Evolutionary conservation across 1,140 invertebrate genomes (phyloP).

Genomic region (Bombus superbus): DNA sequence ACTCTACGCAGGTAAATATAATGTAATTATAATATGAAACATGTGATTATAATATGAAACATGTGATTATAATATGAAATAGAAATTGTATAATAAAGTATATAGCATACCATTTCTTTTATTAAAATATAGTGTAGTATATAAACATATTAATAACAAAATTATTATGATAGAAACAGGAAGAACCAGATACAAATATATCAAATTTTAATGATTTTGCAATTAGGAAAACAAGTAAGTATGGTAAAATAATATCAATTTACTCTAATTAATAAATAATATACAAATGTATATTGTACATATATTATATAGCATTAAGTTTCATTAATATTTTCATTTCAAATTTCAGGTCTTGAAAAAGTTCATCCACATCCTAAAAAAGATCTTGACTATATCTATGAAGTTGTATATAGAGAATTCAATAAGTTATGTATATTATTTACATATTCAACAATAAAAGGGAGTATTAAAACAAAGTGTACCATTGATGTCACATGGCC

Average conservation of each 20-base stretch:
- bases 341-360: constrained; percentile 67
- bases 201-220: neutral
- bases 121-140: neutral
- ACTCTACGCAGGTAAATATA: neutral
- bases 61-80: no score
- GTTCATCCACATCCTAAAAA: constrained; percentile 51
- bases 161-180: neutral
- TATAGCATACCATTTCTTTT: no score
- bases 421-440: constrained; percentile 35
- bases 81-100: neutral
- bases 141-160: neutral
- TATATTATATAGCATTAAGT: neutral
- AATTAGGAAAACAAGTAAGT: neutral
- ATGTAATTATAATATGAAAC: neutral
- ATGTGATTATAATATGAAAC: neutral
- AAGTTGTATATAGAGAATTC: constrained; percentile 55
- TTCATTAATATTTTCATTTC: neutral
- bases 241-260: neutral
- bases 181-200: accelerated
- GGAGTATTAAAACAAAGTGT: constrained; percentile 13
- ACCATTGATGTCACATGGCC: constrained; percentile 75
- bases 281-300: neutral
- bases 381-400: constrained; percentile 57
- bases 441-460: neutral
- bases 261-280: neutral